Conservation (phyloP, 1,140 invertebrate genomes). For the Zophobas morio region DNA sequence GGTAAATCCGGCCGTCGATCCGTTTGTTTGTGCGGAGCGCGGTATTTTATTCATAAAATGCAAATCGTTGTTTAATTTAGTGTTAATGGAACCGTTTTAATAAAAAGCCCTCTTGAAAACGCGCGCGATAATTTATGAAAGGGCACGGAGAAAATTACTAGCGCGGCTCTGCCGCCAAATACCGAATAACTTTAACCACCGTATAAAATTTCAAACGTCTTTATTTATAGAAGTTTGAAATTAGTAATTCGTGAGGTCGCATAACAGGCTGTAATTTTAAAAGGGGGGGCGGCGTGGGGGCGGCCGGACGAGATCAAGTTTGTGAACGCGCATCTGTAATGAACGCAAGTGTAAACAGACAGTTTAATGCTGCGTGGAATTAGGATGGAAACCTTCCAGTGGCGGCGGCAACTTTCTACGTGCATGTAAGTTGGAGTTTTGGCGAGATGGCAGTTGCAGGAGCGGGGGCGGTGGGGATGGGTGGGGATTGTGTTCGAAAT, state of each 20-base stretch:
- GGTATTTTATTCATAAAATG: conserved; percentile 35
- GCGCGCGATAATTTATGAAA: conserved; percentile 27
- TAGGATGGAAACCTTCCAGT: conserved; percentile 37
- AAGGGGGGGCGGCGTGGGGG: conserved; percentile 9
- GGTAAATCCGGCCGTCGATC: conserved; percentile 1
- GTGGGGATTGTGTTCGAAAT: no score
- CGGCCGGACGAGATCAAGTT: conserved; percentile 24
- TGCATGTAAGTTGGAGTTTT: background rate
- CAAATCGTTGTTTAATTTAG: conserved; percentile 41
- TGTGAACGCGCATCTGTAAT: conserved; percentile 42
- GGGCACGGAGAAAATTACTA: conserved; percentile 28
- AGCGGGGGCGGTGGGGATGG: no score
- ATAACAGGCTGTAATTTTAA: conserved; percentile 39
- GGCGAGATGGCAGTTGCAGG: no score
- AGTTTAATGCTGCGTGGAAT: conserved; percentile 39
- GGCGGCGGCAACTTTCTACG: background rate
- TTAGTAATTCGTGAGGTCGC: conserved; percentile 42
- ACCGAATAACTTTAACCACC: conserved; percentile 3
- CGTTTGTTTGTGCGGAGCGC: conserved; percentile 19
- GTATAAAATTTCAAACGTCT: conserved; percentile 40
- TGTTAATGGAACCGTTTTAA: conserved; percentile 34
- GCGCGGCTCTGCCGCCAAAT: conserved; percentile 5
- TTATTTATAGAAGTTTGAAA: conserved; percentile 43
- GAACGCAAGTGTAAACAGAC: conserved; percentile 44
- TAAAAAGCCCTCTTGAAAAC: conserved; percentile 32